Evolutionary conservation across 2,797 vertebrate genomes (phyloP).

Genomic region (Xenopus petersii): DNA sequence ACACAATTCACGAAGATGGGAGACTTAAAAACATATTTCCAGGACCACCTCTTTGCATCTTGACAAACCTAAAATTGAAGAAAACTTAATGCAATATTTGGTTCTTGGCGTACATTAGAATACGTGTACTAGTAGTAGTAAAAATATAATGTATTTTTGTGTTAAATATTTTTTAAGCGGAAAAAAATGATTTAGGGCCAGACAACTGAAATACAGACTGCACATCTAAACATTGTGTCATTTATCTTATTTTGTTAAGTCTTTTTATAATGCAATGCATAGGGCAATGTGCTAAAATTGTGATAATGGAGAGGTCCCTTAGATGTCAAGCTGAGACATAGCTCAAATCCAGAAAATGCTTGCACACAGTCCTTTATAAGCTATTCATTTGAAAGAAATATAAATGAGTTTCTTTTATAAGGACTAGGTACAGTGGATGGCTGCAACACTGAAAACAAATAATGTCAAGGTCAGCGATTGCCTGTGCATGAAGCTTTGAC

Average conservation of each 20-base stretch:
- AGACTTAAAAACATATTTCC: too few relatives aligned
- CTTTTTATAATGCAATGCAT: not conserved
- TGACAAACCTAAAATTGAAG: too few relatives aligned
- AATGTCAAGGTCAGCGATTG: constrained; percentile 30
- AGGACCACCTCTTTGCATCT: too few relatives aligned
- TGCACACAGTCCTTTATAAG: not conserved
- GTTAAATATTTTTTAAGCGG: too few relatives aligned
- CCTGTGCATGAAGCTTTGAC: constrained; percentile 21
- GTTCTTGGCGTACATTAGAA: too few relatives aligned
- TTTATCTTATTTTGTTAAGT: too few relatives aligned
- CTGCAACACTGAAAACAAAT: constrained; percentile 8
- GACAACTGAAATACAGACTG: too few relatives aligned
- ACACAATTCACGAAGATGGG: too few relatives aligned
- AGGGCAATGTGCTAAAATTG: not conserved
- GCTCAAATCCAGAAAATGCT: not conserved
- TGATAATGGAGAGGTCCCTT: not conserved
- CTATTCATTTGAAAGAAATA: not conserved
- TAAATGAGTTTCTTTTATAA: not conserved
- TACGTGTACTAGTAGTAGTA: too few relatives aligned
- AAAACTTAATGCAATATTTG: too few relatives aligned
- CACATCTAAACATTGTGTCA: too few relatives aligned
- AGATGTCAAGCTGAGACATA: not conserved
- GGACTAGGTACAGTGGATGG: not conserved
- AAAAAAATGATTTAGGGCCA: too few relatives aligned
- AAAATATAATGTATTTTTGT: not conserved